Evolutionary conservation across 1,140 invertebrate genomes (phyloP), one percentile per base, ranked within the genome.

Genomic region (Apocrypta bakeri): DNA sequence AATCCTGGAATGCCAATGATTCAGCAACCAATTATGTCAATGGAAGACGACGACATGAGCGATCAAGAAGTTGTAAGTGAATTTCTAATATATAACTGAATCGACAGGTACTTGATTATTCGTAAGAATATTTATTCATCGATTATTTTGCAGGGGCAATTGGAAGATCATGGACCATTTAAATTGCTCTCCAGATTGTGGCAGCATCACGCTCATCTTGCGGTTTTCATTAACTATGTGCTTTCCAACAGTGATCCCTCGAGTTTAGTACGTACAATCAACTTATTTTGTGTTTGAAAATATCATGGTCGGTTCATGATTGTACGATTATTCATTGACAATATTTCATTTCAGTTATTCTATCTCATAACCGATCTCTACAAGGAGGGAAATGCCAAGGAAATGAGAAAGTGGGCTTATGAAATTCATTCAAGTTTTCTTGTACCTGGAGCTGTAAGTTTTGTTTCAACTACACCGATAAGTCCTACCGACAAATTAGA

Each of bases 361-460:
- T 97, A 97, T 91, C 93, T 98, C 83, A 95, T 98, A 89, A 97
- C 97, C 25, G 96, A 97, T 89, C 91, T 96, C 42, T 98, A 97
- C 90, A 96, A 96, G 88, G 95, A 96, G 89, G 96, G 96, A 40
- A 96, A 95, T 87, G 94, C 94, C 48, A 98, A 98, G 92, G 97
- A 98, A 88, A 95, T 99, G 94, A 95, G 96, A 79, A 97, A 98
- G 90, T 99, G 98, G 98, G 98, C 98, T 37, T 99, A 99, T 92
- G 98, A 99, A 93, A 98, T 99, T 88, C 97, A 98, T 92, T 99
- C 98, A 78, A 98, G 97, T 88, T 99, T 99, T 93, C 93, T 99
- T 81, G 96, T 98, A 87, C 97, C 97, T 87, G 95, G 95, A 88
- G 97, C 98, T 85, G 96, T 94, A 89, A 92, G 93, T 93, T 66